Evolutionary conservation across 2,113 vertebrate genomes (phyloP).

Genomic region (Phaethon lepturus): DNA sequence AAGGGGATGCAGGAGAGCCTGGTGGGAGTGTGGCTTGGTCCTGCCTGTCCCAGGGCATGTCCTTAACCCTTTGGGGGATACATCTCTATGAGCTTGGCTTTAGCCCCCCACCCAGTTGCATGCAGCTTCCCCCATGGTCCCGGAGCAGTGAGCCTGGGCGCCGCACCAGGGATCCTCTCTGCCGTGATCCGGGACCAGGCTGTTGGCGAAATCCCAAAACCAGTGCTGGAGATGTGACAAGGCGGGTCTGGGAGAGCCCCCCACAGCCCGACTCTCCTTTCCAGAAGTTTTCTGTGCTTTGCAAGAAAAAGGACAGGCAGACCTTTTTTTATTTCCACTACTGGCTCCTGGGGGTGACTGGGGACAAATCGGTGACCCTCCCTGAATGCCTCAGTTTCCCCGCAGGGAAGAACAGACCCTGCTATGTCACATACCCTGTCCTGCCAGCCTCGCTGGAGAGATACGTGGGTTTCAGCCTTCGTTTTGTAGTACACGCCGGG

Average conservation of each 20-base stretch:
- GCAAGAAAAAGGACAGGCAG: neutral
- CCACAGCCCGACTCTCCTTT: neutral
- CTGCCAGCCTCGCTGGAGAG: fast-evolving
- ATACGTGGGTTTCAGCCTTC: neutral
- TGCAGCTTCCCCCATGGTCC: too few relatives aligned
- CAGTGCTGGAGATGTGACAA: fast-evolving
- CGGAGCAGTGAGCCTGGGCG: fast-evolving
- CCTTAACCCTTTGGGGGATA: neutral
- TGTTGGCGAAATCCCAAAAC: neutral
- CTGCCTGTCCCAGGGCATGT: neutral
- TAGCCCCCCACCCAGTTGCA: too few relatives aligned
- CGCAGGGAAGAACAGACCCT: neutral
- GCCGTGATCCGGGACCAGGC: fast-evolving
- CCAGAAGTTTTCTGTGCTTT: neutral
- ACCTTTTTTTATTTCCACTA: fast-evolving
- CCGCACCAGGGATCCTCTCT: fast-evolving
- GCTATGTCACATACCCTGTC: fast-evolving
- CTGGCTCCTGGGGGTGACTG: neutral
- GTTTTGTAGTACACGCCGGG: fast-evolving
- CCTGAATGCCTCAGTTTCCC: neutral
- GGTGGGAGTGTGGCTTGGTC: neutral
- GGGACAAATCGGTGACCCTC: neutral
- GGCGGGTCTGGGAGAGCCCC: fast-evolving
- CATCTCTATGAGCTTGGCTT: fast-evolving
- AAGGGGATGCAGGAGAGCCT: neutral